A percentile compares a stretch with the other conserved stretches of the same genome.
Conservation (phyloP, 2,797 vertebrate genomes). For the Garrulus glandarius region DNA sequence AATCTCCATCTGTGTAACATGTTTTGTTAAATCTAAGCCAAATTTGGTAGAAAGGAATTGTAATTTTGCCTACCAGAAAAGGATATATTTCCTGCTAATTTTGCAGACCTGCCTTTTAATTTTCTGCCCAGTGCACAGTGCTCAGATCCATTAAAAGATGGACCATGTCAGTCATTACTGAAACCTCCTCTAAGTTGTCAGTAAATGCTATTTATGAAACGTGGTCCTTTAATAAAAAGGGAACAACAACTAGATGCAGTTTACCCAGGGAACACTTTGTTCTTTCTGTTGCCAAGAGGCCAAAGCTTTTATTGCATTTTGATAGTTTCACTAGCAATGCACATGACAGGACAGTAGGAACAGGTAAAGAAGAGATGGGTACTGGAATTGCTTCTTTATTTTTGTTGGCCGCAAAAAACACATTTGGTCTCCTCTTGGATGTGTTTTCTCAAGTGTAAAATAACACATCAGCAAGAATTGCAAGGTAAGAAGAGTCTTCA, state of each 20-base stretch:
- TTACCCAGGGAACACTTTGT: neutral
- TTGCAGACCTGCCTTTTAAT: neutral
- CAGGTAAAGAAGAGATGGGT: neutral
- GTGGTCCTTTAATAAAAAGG: neutral
- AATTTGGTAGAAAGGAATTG: neutral
- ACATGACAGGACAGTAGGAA: neutral
- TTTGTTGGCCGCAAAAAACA: neutral
- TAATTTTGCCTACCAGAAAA: neutral
- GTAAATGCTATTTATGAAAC: neutral
- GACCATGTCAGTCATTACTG: neutral
- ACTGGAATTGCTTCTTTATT: neutral
- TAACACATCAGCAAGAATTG: neutral
- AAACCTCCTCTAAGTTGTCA: neutral
- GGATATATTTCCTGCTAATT: neutral
- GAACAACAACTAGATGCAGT: neutral
- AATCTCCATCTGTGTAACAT: neutral
- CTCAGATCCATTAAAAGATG: neutral
- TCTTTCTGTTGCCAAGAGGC: neutral
- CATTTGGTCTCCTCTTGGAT: neutral
- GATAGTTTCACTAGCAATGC: neutral
- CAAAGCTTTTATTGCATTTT: neutral
- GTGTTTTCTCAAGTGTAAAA: neutral
- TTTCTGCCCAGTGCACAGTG: neutral
- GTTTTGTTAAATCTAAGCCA: constrained; percentile 2
- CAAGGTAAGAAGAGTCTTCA: neutral